A percentile compares a stretch with the other conserved stretches of the same genome.
Conservation (phyloP, 2,888 invertebrate species). For the Choreutis nemorana region DNA sequence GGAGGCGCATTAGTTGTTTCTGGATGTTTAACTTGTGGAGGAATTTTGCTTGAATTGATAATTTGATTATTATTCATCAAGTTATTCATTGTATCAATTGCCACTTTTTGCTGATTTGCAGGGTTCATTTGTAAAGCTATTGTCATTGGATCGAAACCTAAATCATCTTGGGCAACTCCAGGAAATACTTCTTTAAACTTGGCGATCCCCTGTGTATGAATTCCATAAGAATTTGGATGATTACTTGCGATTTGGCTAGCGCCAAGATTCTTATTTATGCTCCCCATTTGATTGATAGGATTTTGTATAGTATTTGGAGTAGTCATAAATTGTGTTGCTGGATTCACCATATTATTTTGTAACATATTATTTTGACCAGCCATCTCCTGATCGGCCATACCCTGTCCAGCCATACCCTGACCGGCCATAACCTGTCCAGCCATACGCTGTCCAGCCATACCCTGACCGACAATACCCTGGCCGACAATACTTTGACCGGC, state of each 20-base stretch:
- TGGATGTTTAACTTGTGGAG: slow-evolving; percentile 13
- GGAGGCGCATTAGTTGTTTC: slow-evolving; percentile 2
- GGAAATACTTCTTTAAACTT: slow-evolving; percentile 56
- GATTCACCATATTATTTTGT: background rate
- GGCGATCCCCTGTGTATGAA: slow-evolving; percentile 32
- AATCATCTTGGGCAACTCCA: slow-evolving; percentile 37
- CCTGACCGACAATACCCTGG: no score
- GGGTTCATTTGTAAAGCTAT: slow-evolving; percentile 60
- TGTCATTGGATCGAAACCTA: slow-evolving; percentile 54
- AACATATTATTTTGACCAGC: background rate
- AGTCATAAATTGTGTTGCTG: background rate
- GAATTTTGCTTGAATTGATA: no score
- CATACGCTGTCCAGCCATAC: no score
- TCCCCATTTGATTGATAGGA: slow-evolving; percentile 1
- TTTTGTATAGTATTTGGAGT: slow-evolving; percentile 2
- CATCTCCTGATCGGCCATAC: no score
- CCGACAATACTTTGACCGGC: no score
- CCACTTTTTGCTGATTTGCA: slow-evolving; percentile 36
- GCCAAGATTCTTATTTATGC: slow-evolving; percentile 11
- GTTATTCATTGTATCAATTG: slow-evolving; percentile 35
- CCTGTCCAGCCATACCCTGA: no score
- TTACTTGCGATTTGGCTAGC: slow-evolving; percentile 13
- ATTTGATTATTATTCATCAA: slow-evolving; percentile 21
- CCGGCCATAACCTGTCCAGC: no score
- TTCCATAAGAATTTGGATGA: slow-evolving; percentile 19